These are phyloP conservation scores for Chaunax sp. DNA, from an alignment of 2,797 vertebrate species.

Conservation along the genomic window DNA sequence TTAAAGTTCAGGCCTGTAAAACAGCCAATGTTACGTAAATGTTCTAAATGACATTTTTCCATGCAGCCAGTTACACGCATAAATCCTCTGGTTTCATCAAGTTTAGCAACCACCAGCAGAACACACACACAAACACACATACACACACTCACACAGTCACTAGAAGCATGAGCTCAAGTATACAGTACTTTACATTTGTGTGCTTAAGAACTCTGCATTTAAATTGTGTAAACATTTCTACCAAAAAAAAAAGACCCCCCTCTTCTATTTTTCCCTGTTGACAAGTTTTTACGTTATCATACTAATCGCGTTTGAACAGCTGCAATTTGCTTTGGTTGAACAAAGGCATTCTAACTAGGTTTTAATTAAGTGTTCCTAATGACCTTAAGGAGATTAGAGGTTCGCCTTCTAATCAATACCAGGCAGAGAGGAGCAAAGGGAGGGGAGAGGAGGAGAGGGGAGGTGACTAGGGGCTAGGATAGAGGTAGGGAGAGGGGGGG, in stretches of 20 bases:
- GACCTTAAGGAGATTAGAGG: slow-evolving; percentile 97
- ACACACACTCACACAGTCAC: slow-evolving; percentile 13
- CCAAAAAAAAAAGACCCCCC: slow-evolving; percentile 61
- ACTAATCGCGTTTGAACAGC: slow-evolving; percentile 95
- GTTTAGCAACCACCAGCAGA: slow-evolving; percentile 33
- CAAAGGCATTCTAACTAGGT: slow-evolving; percentile 93
- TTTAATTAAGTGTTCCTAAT: slow-evolving; percentile 99
- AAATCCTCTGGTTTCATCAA: not conserved
- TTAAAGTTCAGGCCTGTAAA: not conserved
- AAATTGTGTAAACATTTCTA: slow-evolving; percentile 78
- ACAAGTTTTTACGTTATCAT: slow-evolving; percentile 85
- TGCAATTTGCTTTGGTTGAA: slow-evolving; percentile 93
- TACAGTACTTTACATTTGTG: slow-evolving; percentile 56
- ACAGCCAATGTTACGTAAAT: not conserved
- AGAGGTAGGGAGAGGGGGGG: slow-evolving; percentile 51
- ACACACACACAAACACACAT: slow-evolving; percentile 31
- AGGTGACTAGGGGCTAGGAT: slow-evolving; percentile 71
- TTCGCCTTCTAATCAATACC: slow-evolving; percentile 97
- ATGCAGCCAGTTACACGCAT: slow-evolving; percentile 21
- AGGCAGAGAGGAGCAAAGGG: slow-evolving; percentile 81
- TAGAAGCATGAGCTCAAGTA: slow-evolving; percentile 38
- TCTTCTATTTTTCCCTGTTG: slow-evolving; percentile 75
- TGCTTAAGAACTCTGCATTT: slow-evolving; percentile 67
- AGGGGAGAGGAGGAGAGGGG: slow-evolving; percentile 69
- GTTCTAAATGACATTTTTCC: slow-evolving; percentile 1